Base-by-base conservation (phyloP, 2,113 vertebrate species). In the Turnix velox region DNA sequence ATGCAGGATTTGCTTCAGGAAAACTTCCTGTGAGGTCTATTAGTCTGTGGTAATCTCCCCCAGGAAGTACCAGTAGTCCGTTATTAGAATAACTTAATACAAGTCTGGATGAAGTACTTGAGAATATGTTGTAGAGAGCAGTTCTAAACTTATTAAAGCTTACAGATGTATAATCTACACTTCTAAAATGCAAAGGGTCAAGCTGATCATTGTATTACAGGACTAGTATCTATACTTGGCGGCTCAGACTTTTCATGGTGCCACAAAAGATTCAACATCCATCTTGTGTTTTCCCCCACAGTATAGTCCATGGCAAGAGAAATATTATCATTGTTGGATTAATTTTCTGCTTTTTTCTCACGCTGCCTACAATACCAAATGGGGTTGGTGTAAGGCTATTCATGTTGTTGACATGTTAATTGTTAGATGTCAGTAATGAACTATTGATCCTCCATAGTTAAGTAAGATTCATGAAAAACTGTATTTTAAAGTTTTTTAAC, bases 61-160 rank as follows among this genome's bases (percentile, higher is more conserved):
- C 1, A 80, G 82, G 93, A 86, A n/a, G 33, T 45, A 81, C 13
- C 81, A 61, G 46, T 79, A 93, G 45, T 5, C 79, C 48, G 75
- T n/a, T 66, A 45, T 3, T n/a, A 92, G 84, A 94, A 94, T 93
- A 88, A 96, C 92, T 94, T 93, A 95, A 78, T 73, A 75, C 24
- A 58, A 76, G 40, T 37, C 42, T 75, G 72, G 57, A 33, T 88
- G 93, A 95, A 94, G 7, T n/a, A 69, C 57, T 75, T 0, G 3
- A 81, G 79, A 88, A 84, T 76, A 61, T 65, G 55, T 61, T 69
- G 84, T 81, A 58, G 52, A 58, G 79, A 96, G 67, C 45, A 88
- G 58, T 78, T 40, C 45, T 78, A 18, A 67, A 78, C 24, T 91
- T 91, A 74, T 67, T 87, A 63, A 28, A 75, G 18, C 4, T 91